These are phyloP conservation scores for Anniella stebbinsi DNA, from an alignment of 2,797 vertebrate genomes.

Conservation along the genomic window DNA sequence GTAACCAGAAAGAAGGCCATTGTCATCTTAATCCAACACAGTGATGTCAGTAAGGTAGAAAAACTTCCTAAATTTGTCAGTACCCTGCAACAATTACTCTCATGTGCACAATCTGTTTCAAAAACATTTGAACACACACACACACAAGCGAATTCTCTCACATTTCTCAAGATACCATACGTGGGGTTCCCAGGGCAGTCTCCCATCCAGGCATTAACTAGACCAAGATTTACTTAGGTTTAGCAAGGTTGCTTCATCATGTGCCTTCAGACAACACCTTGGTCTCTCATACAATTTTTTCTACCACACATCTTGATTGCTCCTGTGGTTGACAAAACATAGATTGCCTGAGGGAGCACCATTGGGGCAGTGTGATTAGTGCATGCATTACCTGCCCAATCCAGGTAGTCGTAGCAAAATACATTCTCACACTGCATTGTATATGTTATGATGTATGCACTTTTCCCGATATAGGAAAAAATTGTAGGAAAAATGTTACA, in stretches of 20 bases:
- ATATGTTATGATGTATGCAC: neutral
- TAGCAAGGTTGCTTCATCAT: neutral
- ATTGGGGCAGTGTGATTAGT: neutral
- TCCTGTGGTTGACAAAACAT: neutral
- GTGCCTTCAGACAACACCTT: neutral
- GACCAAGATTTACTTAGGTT: neutral
- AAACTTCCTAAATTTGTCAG: neutral
- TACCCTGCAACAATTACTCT: neutral
- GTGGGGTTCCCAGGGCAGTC: neutral
- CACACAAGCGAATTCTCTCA: neutral
- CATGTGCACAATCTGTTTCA: neutral
- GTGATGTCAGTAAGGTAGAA: neutral
- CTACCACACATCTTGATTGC: neutral
- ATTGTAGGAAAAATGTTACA: neutral
- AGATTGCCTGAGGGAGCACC: neutral
- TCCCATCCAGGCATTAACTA: neutral
- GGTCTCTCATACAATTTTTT: neutral
- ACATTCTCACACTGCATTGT: neutral
- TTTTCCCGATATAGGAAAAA: neutral
- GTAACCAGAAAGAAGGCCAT: neutral
- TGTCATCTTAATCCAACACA: neutral
- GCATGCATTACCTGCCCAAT: no score
- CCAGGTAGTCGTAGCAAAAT: neutral
- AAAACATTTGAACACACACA: neutral
- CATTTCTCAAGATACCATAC: neutral